Evolutionary conservation across 2,113 vertebrate species (phyloP).

Genomic region (Sialia sialis): DNA sequence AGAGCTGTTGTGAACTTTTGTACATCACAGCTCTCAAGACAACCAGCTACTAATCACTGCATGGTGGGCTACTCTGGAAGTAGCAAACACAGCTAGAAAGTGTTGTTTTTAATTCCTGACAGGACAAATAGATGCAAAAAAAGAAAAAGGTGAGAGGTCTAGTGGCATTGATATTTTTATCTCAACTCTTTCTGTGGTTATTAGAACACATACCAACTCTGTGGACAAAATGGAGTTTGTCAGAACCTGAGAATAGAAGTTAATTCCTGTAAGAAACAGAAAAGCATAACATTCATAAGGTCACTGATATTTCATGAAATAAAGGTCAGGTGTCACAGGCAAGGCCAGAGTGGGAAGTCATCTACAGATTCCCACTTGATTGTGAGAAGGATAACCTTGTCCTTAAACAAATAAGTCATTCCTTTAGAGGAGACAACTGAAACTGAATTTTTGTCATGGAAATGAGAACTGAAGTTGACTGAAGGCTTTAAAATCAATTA

Average conservation of each 20-base stretch:
- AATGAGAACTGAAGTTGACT: background rate
- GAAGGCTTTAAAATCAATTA: background rate
- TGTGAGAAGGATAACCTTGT: background rate
- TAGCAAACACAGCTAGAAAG: background rate
- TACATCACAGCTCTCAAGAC: background rate
- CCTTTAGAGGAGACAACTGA: background rate
- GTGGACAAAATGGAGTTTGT: background rate
- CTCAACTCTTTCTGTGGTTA: background rate
- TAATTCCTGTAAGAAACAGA: background rate
- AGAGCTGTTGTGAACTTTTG: background rate
- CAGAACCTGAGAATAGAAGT: background rate
- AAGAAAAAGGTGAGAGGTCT: background rate
- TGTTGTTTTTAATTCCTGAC: background rate
- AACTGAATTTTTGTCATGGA: background rate
- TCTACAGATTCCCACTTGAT: background rate
- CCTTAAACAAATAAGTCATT: background rate
- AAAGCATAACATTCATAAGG: background rate
- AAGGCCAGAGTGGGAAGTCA: background rate
- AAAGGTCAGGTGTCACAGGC: background rate
- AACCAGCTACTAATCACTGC: background rate
- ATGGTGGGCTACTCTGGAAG: background rate
- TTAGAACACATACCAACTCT: background rate
- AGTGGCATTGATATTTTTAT: background rate
- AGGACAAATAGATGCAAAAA: background rate
- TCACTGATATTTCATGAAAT: background rate